phyloP scores from a whole-genome alignment of 2,888 invertebrate genomes.

The Pristionchus entomophagus region DNA sequence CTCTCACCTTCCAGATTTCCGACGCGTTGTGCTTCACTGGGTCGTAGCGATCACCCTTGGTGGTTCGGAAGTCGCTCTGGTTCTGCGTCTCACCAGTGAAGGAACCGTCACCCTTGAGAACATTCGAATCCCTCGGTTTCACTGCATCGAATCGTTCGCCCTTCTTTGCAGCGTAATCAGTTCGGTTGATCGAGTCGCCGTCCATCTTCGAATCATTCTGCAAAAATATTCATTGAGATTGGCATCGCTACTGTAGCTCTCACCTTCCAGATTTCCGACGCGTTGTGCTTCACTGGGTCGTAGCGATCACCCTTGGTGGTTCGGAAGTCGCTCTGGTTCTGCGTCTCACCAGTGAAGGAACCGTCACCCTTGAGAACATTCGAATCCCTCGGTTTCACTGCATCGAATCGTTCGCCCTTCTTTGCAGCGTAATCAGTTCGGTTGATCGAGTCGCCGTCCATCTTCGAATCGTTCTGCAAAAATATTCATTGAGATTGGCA shows the following conservation, averaged over 20 bases:
- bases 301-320: constrained; percentile 54
- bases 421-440: constrained; percentile 52
- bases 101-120: constrained; percentile 47
- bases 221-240: not conserved
- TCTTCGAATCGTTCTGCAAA: constrained; percentile 25
- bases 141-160: constrained; percentile 51
- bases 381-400: constrained; percentile 50
- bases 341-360: constrained; percentile 54
- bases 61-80: constrained; percentile 10
- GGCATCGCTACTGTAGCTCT: not conserved
- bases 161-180: constrained; percentile 51
- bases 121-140: constrained; percentile 46
- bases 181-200: constrained; percentile 51
- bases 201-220: constrained; percentile 29
- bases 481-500: not conserved
- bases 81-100: constrained; percentile 41
- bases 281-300: constrained; percentile 42
- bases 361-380: constrained; percentile 56
- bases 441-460: constrained; percentile 51
- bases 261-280: constrained; percentile 54
- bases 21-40: constrained; percentile 3
- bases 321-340: constrained; percentile 56
- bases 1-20: constrained; percentile 51
- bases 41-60: constrained; percentile 21
- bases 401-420: constrained; percentile 52